Evolutionary conservation across 2,888 invertebrate species (phyloP), one percentile per base, ranked within the genome.

Genomic region (Pollenia amentaria): DNA sequence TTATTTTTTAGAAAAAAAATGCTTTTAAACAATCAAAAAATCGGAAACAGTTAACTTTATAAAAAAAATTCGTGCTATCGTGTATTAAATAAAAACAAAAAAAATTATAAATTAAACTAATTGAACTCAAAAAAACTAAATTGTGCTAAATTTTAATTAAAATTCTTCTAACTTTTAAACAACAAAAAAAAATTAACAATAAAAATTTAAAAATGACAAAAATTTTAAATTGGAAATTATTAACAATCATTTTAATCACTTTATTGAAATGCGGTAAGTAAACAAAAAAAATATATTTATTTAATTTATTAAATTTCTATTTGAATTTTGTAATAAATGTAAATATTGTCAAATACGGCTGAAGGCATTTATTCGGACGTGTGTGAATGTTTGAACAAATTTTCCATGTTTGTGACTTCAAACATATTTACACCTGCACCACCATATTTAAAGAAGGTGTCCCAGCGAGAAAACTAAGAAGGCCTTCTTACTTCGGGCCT

Each of bases 251-350:
- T 67, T 75, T 82, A 60, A 75, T 51, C 7, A 44, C 42, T 18
- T 67, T 75, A 14, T 51, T 21, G 3, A 51, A 29, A 60, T 51
- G 75, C 38, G 81, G 81, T 82, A 82, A 75, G 81, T 82, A 40
- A 9, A 18, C 18, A 40, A 38, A 48, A 57, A 44, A 29, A 12
- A 29, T 16, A 10, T 53, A 12, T 60, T 44, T 9, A 16, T 67
- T 67, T 38, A 0, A 8, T 12, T 64, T 11, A 64, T 42, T 53
- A 53, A 53, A 38, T 69, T 40, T 40, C 14, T 12, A 53, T 51
- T n/a, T 57, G 7, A 29, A 29, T 57, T 57, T 38, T 7, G 14
- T 18, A 42, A n/a, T 67, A 51, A 48, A 29, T 67, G 48, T 40
- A 38, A 38, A 40, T 69, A 51, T 46, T 65, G n/a, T 14, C 2